Base-by-base conservation (phyloP, 1,140 invertebrate genomes). In the Drosophila ohnishii region DNA sequence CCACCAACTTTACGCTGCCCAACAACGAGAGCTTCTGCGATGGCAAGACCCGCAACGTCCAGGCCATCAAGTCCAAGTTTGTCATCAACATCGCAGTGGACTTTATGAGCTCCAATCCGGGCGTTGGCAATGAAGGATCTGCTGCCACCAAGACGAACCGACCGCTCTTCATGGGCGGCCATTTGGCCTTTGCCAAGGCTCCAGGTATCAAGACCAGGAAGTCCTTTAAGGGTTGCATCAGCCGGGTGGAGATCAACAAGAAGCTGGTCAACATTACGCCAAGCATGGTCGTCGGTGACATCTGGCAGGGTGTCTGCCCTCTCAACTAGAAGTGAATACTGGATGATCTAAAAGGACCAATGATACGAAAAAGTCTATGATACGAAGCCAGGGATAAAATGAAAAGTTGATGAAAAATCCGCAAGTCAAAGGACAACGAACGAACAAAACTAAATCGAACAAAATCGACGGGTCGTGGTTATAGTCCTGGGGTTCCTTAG, bases 151-250 rank as follows among this genome's bases (percentile, higher is more conserved):
- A 97, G 69, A 98, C 97, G 0, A 95, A 95, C 32, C 95, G 97
- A 78, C 95, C 97, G 0, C 92, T 99, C 2, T 99, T 96, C 91
- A 93, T 99, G 77, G 98, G 98, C 37, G 97, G 98, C 0, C 95
- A 98, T 91, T 95, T 95, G 76, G 88, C 92, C 14, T 93, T 92
- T 72, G 90, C 80, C 70, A 93, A 91, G 78, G 92, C 93, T 3
- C 94, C 90, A 78, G 94, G 94, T 10, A 92, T 94, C 1, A 90
- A 91, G 37, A 95, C 95, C 25, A 92, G 93, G 2, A 92, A 94
- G 13, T 95, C 96, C 55, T 98, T 94, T 90, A 94, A 96, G 30
- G 98, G 97, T 1, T 98, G 97, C 86, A 96, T 98, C 14, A 93
- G 92, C 45, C 95, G 96, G 76, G 93, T 97, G 2, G 79, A 93